Conservation (phyloP, 2,113 vertebrate species). For the Zootoca vivipara region DNA sequence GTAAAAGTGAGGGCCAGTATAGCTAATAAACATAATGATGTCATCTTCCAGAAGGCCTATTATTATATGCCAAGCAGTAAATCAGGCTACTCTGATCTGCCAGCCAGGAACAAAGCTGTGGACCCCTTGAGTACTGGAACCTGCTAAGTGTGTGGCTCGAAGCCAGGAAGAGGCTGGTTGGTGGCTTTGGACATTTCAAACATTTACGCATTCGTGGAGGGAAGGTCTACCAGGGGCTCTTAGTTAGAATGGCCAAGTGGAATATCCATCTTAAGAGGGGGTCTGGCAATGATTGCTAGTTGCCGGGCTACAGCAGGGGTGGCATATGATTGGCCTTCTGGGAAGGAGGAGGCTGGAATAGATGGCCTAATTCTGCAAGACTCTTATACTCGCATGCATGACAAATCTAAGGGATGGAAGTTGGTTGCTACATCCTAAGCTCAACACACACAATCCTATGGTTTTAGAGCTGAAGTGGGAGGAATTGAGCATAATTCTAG, state of each 20-base stretch:
- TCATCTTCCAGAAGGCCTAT: background rate
- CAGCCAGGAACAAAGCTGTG: background rate
- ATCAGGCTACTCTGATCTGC: slow-evolving; percentile 1
- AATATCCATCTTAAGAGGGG: background rate
- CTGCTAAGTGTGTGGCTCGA: background rate
- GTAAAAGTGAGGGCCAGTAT: background rate
- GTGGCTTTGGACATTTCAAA: background rate
- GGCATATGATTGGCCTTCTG: background rate
- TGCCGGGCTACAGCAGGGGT: too few relatives aligned
- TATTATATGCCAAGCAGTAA: background rate
- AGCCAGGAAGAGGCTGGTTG: background rate
- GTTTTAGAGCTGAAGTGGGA: too few relatives aligned
- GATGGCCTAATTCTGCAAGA: background rate
- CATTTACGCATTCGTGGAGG: background rate
- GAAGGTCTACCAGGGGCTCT: background rate
- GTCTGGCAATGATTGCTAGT: background rate
- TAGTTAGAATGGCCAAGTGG: background rate
- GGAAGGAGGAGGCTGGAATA: background rate
- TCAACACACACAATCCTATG: too few relatives aligned
- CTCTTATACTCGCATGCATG: background rate
- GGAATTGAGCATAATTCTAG: background rate
- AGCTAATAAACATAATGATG: slow-evolving; percentile 2
- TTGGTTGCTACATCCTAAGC: too few relatives aligned
- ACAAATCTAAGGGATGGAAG: too few relatives aligned
- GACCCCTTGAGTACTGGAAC: background rate